These are phyloP conservation scores for Cheilosia vulpina DNA, from an alignment of 2,888 invertebrate genomes.

Conservation along the genomic window DNA sequence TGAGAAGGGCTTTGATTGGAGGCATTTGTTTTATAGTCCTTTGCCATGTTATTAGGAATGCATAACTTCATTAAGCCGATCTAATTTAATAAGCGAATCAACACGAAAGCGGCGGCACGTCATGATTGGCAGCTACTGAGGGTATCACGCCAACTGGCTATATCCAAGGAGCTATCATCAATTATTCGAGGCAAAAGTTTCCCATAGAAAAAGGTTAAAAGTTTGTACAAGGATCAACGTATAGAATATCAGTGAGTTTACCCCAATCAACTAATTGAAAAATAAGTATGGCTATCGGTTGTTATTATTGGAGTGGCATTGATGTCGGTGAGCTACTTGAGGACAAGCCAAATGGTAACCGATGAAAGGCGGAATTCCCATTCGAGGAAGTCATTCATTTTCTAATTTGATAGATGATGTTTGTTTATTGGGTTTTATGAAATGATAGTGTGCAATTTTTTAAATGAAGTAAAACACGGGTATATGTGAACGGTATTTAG, in stretches of 20 bases:
- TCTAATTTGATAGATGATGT: too few relatives aligned
- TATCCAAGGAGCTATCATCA: constrained; percentile 25
- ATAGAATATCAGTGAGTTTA: constrained; percentile 47
- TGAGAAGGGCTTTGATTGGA: constrained; percentile 4
- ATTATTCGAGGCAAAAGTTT: constrained; percentile 33
- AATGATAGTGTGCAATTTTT: too few relatives aligned
- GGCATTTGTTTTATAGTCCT: constrained; percentile 46
- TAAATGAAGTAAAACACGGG: too few relatives aligned
- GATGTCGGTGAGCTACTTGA: too few relatives aligned
- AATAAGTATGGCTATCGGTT: constrained; percentile 36
- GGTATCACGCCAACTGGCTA: constrained; percentile 24
- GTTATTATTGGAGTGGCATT: neutral
- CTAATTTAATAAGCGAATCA: constrained; percentile 35
- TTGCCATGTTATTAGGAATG: constrained; percentile 21
- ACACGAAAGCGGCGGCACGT: constrained; percentile 8
- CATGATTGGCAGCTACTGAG: constrained; percentile 27
- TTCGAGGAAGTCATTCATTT: too few relatives aligned
- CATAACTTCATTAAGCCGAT: constrained; percentile 35
- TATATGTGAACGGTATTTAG: too few relatives aligned
- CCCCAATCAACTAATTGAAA: constrained; percentile 65
- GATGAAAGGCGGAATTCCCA: too few relatives aligned
- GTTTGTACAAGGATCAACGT: constrained; percentile 11
- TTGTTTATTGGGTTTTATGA: too few relatives aligned
- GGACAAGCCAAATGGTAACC: too few relatives aligned
- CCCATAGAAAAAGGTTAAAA: constrained; percentile 23